Evolutionary conservation across 2,888 invertebrate species (phyloP), one percentile per base, ranked within the genome.

Genomic region (Rotaria macrura): DNA sequence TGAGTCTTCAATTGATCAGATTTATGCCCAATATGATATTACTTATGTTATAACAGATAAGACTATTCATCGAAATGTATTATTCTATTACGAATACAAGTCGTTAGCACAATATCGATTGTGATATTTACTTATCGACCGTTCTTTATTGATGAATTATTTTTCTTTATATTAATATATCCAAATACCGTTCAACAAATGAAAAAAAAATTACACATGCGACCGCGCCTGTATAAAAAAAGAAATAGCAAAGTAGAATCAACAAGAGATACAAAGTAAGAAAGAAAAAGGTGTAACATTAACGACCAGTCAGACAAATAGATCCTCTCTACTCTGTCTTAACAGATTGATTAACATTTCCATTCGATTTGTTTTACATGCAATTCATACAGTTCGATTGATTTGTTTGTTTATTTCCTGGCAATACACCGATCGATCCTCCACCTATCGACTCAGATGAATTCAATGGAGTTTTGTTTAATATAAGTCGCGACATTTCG

Each of bases 401-500:
- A 43, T 40, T 79, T 34, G 79, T 43, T 79, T 10, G 40, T 43
- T 25, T 79, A n/a, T 25, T 25, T 40, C 43, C 79, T 0, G 23
- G 79, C 14, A 43, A 43, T 43, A 43, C 40, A 65, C 65, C 65
- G 4, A 65, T 17, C 2, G 65, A 29, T 20, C 34, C 34, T 17
- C 65, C 65, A 12, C 10, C 7, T 43, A 43, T 40, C 20, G 23
- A 5, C 5, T 79, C 43, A 5, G 40, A n/a, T 40, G 43, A 5
- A 43, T 79, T 79, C 4, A 23, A 9, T 43, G 79, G 79, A 23
- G 86, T 86, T 43, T 86, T 86, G 9, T 47, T 74, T 34, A 84
- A 84, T 52, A 86, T 79, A n/a, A 84, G 74, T 40, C 84, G 54
- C 38, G 86, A 84, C 7, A 86, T 52, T 52, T 84, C 74, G 25